phyloP scores from a whole-genome alignment of 2,888 invertebrate species.

The Octodonta nipae region DNA sequence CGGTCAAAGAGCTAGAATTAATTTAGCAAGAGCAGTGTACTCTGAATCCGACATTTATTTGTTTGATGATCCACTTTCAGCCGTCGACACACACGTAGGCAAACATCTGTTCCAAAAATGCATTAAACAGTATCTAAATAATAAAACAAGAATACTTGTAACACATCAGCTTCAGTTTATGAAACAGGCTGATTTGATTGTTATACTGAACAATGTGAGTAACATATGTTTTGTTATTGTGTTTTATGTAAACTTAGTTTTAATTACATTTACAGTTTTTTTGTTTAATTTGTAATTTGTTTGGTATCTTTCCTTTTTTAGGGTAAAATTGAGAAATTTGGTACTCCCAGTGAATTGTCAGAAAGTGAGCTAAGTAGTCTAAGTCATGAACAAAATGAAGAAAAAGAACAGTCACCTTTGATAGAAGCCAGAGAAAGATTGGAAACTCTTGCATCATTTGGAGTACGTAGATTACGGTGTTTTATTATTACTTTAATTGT shows the following conservation, averaged over 20 bases:
- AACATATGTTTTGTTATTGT: neutral
- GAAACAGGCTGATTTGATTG: slow-evolving; percentile 40
- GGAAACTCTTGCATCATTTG: slow-evolving; percentile 25
- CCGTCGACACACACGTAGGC: slow-evolving; percentile 66
- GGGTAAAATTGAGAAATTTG: slow-evolving; percentile 49
- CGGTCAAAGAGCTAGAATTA: slow-evolving; percentile 39
- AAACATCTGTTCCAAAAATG: slow-evolving; percentile 64
- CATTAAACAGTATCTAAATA: slow-evolving; percentile 41
- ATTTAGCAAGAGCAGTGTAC: slow-evolving; percentile 41
- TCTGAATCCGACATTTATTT: slow-evolving; percentile 60
- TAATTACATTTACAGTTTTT: no score
- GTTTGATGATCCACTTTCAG: slow-evolving; percentile 67
- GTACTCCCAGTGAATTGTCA: slow-evolving; percentile 44
- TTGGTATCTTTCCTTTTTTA: no score
- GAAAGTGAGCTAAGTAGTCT: slow-evolving; percentile 31
- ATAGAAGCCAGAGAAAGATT: slow-evolving; percentile 18
- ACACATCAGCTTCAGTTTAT: slow-evolving; percentile 61
- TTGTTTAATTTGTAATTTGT: no score
- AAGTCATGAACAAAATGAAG: slow-evolving; percentile 17
- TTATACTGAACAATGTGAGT: slow-evolving; percentile 37
- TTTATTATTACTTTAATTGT: no score
- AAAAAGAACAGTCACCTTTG: slow-evolving; percentile 24
- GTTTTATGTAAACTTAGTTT: neutral
- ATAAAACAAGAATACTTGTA: slow-evolving; percentile 50
- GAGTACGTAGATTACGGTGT: no score